These are phyloP conservation scores for Eulemur albifrons DNA, from an alignment of 2,797 vertebrate genomes.

Conservation along the genomic window DNA sequence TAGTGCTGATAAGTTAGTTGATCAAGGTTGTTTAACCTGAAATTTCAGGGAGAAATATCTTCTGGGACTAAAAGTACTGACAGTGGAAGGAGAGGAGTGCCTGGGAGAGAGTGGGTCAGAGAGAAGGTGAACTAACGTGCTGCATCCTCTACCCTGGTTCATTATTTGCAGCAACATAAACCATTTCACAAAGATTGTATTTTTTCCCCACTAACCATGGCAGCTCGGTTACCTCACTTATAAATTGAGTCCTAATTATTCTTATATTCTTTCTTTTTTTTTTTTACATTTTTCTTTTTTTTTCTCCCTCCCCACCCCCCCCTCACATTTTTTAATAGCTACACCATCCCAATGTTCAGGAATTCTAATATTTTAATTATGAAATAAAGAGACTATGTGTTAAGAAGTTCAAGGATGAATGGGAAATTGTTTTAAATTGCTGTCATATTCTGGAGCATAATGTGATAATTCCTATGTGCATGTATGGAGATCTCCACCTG, in stretches of 20 bases:
- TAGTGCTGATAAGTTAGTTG: not conserved
- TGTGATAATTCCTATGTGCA: not conserved
- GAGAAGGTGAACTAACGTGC: not conserved
- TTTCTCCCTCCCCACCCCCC: too few relatives aligned
- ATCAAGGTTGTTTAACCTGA: not conserved
- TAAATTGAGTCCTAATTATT: not conserved
- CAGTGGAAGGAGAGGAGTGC: not conserved
- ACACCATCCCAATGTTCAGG: not conserved
- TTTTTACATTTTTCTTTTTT: not conserved
- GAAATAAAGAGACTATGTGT: not conserved
- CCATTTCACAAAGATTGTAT: not conserved
- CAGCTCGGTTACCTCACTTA: not conserved
- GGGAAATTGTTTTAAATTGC: not conserved
- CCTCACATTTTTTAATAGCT: not conserved
- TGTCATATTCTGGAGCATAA: not conserved
- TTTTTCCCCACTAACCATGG: not conserved
- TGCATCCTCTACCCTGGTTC: not conserved
- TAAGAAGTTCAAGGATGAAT: constrained; percentile 2
- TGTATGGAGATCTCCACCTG: not conserved
- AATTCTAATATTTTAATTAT: constrained; percentile 36
- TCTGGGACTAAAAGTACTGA: not conserved
- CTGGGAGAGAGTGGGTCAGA: not conserved
- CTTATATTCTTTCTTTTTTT: not conserved
- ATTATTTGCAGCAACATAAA: not conserved
- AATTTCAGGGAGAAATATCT: not conserved